Evolutionary conservation across 2,113 vertebrate genomes (phyloP).

Genomic region (Phrynosoma platyrhinos): DNA sequence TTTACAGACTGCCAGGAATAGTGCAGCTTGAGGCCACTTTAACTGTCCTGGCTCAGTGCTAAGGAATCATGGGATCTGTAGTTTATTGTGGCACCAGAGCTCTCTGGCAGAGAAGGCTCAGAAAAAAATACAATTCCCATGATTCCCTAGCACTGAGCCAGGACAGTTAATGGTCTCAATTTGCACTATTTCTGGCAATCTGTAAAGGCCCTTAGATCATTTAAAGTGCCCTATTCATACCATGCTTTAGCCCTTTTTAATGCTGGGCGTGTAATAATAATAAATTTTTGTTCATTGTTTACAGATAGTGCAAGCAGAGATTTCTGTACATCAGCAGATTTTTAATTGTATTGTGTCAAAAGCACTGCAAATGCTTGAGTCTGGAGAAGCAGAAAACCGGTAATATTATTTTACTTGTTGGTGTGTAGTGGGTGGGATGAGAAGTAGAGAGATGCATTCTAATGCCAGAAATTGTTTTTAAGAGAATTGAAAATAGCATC

Average conservation of each 20-base stretch:
- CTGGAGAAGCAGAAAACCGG: slow-evolving; percentile 86
- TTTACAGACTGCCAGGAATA: too few species aligned
- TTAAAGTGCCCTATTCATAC: not conserved
- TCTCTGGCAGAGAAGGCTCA: too few species aligned
- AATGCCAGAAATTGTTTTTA: not conserved
- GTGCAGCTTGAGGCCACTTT: too few species aligned
- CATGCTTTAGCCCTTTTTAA: not conserved
- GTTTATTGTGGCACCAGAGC: too few species aligned
- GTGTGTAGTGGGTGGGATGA: accelerated
- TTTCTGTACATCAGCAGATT: slow-evolving; percentile 85
- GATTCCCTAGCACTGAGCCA: too few species aligned
- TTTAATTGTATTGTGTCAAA: slow-evolving; percentile 86
- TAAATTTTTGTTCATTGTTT: slow-evolving; percentile 40
- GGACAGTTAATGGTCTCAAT: too few species aligned
- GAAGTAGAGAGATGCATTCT: not conserved
- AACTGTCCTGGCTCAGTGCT: too few species aligned
- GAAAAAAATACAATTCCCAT: too few species aligned
- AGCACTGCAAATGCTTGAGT: slow-evolving; percentile 84
- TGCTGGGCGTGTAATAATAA: not conserved
- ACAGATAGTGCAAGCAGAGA: slow-evolving; percentile 90
- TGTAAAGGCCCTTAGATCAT: not conserved
- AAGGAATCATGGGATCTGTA: too few species aligned
- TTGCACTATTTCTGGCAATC: too few species aligned
- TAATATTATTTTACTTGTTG: slow-evolving; percentile 55
- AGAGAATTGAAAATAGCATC: not conserved